Base-by-base conservation (phyloP, 1,140 invertebrate species). In the Artemia franciscana region DNA sequence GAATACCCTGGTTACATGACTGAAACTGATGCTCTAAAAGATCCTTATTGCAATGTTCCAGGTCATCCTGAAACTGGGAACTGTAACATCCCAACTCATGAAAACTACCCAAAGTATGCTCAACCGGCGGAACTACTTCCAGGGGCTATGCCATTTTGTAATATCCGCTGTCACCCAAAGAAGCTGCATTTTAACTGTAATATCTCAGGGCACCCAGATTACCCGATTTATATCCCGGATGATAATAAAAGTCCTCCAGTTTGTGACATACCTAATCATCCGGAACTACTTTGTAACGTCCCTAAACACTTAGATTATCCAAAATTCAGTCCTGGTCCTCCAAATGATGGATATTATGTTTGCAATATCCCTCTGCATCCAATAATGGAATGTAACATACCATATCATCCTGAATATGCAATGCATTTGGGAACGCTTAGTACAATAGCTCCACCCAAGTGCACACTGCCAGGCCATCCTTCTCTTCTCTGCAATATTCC, bases 31-130 rank as follows among this genome's bases (percentile, higher is more conserved):
- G 30, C 51, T 5, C 60, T 56, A 12, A 26, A n/a, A 9, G 63
- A 63, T 15, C 63, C 63, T 18, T 63, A 60, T n/a, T 64, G 63
- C 60, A 64, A 64, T 26, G 60, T 64, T 4, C 63, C 63, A 28
- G 24, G 58, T 15, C 63, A 64, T 26, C 62, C 62, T 24, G 24
- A 58, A 15, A 28, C 12, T 18, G 62, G 51, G 12, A 62, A 26
- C 23, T 64, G 28, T 56, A 64, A 58, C 30, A 27, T 58, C 39
- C 63, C 39, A 26, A 24, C 56, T 25, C 63, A 63, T 30, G 56
- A 24, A 26, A 28, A 62, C 27, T 61, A 56, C 60, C 63, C 60
- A 7, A 63, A 58, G 57, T 51, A 56, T 25, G 27, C 51, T 23
- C 24, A 15, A 23, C 62, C 60, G 18, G 60, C 39, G 24, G 25